Conservation (phyloP, 2,797 vertebrate genomes). For the Triplophysa bombifrons region DNA sequence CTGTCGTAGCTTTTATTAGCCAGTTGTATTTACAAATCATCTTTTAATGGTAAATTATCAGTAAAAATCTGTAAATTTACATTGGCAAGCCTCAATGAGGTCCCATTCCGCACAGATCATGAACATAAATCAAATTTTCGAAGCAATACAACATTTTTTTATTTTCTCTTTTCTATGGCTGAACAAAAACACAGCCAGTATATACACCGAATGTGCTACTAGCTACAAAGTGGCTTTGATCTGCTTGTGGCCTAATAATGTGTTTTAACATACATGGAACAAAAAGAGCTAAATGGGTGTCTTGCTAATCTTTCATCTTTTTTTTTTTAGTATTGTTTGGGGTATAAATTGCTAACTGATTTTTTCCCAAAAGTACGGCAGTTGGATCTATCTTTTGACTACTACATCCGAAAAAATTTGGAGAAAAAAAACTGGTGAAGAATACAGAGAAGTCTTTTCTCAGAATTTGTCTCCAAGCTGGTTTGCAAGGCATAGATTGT, state of each 20-base stretch:
- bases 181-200: conserved; percentile 25
- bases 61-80: conserved; percentile 74
- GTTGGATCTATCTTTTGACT: neutral
- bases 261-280: conserved; percentile 1
- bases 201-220: conserved; percentile 43
- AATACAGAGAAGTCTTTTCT: conserved; percentile 1
- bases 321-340: neutral
- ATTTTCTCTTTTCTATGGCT: neutral
- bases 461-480: conserved; percentile 35
- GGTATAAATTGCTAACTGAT: neutral
- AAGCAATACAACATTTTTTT: conserved; percentile 63
- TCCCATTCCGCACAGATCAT: conserved; percentile 72
- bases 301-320: neutral
- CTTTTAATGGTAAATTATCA: conserved; percentile 64
- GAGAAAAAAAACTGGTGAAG: neutral
- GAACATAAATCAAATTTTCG: conserved; percentile 66
- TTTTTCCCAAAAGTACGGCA: conserved; percentile 14
- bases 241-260: neutral
- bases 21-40: conserved; percentile 82
- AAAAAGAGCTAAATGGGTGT: neutral
- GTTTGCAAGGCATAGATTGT: conserved; percentile 37
- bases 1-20: conserved; percentile 81
- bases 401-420: neutral
- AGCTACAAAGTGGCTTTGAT: neutral
- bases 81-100: conserved; percentile 71